Evolutionary conservation across 2,113 vertebrate genomes (phyloP).

Genomic region (Dasypus novemcinctus): DNA sequence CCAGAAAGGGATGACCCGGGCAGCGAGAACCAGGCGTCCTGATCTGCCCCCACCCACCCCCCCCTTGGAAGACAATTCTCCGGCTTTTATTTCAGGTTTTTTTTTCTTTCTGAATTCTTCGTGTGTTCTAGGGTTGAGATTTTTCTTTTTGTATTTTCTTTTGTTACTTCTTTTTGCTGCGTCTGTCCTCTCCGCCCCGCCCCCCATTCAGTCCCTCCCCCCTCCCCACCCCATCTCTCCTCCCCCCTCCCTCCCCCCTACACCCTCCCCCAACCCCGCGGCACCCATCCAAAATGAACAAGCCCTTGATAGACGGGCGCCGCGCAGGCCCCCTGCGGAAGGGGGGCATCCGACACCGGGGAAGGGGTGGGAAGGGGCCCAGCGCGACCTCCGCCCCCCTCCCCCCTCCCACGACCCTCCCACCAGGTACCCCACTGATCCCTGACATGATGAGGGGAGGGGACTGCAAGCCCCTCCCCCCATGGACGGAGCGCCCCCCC

Average conservation of each 20-base stretch:
- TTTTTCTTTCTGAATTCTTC: conserved; percentile 71
- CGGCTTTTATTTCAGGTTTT: conserved; percentile 80
- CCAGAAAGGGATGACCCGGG: conserved; percentile 8
- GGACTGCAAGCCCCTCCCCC: conserved; percentile 60
- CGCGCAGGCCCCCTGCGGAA: conserved; percentile 75
- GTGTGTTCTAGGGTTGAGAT: conserved; percentile 77
- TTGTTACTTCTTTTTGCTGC: conserved; percentile 80
- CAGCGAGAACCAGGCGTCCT: background rate
- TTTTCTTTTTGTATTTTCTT: conserved; percentile 75
- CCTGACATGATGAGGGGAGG: conserved; percentile 76
- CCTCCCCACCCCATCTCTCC: too few species aligned
- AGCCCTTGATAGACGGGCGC: conserved; percentile 77
- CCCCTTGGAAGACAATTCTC: conserved; percentile 86
- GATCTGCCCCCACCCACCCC: conserved; percentile 47
- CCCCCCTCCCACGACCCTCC: conserved; percentile 75
- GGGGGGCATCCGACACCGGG: conserved; percentile 72
- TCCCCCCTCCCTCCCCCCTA: too few species aligned
- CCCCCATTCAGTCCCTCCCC: conserved; percentile 71
- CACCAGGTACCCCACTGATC: conserved; percentile 77
- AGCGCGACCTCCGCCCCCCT: conserved; percentile 47
- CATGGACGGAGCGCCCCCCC: conserved; percentile 63
- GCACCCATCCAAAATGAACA: conserved; percentile 78
- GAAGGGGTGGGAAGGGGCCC: conserved; percentile 66
- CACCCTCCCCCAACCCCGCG: too few species aligned
- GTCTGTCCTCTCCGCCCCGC: conserved; percentile 75